Percentiles rank a stretch among this genome's conserved stretches.
Evolutionary conservation across 2,888 invertebrate species (phyloP).

Genomic region (Catocala sponsa): DNA sequence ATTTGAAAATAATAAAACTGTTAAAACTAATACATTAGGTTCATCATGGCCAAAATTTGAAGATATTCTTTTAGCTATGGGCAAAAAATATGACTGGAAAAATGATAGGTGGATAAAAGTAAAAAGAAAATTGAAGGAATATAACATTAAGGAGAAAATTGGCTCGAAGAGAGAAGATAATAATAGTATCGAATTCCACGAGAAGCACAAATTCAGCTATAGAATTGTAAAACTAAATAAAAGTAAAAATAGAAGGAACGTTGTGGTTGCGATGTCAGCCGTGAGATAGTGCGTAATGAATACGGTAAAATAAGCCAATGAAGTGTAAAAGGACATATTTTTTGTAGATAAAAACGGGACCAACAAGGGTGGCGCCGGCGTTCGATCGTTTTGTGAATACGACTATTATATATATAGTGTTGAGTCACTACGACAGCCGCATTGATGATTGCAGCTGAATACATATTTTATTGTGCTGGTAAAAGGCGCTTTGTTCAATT

Average conservation of each 20-base stretch:
- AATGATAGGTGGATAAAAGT: constrained; percentile 84
- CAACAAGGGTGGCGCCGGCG: constrained; percentile 67
- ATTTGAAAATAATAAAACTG: constrained; percentile 31
- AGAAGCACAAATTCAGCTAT: constrained; percentile 81
- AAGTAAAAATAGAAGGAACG: constrained; percentile 78
- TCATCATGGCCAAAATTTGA: constrained; percentile 79
- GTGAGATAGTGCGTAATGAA: constrained; percentile 72
- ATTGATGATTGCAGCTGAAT: constrained; percentile 43
- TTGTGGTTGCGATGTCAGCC: constrained; percentile 82
- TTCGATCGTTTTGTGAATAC: constrained; percentile 49
- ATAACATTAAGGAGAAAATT: constrained; percentile 31
- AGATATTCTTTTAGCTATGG: constrained; percentile 76
- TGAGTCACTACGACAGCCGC: constrained; percentile 42
- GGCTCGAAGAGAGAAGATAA: constrained; percentile 45
- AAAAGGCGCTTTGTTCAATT: constrained; percentile 41
- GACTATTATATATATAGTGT: constrained; percentile 29
- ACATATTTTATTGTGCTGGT: constrained; percentile 25
- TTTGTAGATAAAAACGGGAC: constrained; percentile 75
- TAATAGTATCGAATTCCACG: constrained; percentile 62
- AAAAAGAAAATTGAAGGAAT: constrained; percentile 66
- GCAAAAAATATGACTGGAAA: constrained; percentile 83
- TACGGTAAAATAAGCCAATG: constrained; percentile 32
- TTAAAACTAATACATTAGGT: constrained; percentile 26
- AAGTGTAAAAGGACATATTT: constrained; percentile 59
- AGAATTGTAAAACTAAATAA: constrained; percentile 79